A percentile compares a stretch with the other conserved stretches of the same genome.
These are phyloP conservation scores for Tipula vernalis DNA, from an alignment of 2,888 invertebrate species.

Conservation along the genomic window DNA sequence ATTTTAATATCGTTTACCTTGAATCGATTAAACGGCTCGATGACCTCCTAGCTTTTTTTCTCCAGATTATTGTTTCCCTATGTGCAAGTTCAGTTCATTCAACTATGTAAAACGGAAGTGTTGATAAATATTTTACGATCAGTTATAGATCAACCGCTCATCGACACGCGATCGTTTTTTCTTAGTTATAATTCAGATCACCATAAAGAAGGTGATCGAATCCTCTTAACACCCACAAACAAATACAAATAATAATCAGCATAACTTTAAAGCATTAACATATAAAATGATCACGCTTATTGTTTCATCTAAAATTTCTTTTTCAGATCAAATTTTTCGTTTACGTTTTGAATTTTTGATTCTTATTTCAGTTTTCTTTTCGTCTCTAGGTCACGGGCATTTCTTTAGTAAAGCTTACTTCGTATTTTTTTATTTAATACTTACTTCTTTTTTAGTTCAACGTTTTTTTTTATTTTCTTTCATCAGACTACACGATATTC, in stretches of 20 bases:
- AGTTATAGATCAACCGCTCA: no score
- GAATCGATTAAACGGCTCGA: no score
- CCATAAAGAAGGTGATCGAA: neutral
- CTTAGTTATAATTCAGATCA: neutral
- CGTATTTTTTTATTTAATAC: neutral
- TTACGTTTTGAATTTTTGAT: neutral
- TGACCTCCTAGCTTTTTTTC: no score
- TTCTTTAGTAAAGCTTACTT: neutral
- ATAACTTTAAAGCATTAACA: neutral
- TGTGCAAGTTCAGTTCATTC: no score
- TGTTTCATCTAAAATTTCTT: neutral
- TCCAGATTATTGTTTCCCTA: no score
- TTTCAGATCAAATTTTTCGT: neutral
- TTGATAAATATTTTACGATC: no score
- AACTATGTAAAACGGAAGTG: no score
- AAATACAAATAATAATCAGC: no score
- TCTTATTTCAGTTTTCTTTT: neutral
- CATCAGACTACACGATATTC: neutral
- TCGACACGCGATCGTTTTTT: neutral
- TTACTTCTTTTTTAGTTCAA: neutral
- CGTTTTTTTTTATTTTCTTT: neutral
- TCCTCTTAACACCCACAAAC: neutral
- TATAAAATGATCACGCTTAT: neutral
- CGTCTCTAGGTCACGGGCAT: conserved; percentile 7
- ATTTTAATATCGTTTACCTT: no score